Percentiles rank a stretch among this genome's conserved stretches.
Conservation (phyloP, 2,797 vertebrate species). For the Oreochromis mossambicus region DNA sequence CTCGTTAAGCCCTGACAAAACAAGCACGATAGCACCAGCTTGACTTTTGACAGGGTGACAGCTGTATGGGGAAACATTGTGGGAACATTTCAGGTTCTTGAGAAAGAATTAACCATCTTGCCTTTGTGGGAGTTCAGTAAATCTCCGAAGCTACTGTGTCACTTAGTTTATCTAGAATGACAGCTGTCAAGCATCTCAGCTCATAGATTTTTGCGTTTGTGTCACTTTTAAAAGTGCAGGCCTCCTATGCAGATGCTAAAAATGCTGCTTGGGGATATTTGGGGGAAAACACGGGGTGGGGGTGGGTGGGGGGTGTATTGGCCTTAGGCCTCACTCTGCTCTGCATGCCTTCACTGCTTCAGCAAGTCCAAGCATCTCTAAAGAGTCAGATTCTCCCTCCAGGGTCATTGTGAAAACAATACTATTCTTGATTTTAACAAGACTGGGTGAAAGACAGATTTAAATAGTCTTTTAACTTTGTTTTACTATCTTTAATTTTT, state of each 20-base stretch:
- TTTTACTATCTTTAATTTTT: neutral
- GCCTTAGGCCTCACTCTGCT: neutral
- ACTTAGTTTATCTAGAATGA: neutral
- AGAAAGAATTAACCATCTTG: slow-evolving; percentile 3
- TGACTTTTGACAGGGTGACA: neutral
- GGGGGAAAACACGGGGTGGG: neutral
- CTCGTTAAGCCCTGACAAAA: neutral
- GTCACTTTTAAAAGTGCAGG: neutral
- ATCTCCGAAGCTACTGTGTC: slow-evolving; percentile 14
- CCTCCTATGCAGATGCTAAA: neutral
- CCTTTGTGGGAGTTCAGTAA: neutral
- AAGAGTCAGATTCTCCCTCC: neutral
- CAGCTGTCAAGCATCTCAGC: neutral
- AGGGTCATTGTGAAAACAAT: neutral
- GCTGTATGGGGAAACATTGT: neutral
- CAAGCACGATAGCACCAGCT: neutral
- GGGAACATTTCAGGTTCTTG: neutral
- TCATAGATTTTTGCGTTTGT: neutral
- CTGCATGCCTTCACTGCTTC: slow-evolving; percentile 3
- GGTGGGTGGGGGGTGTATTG: neutral
- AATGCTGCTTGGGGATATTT: neutral
- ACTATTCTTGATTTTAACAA: neutral
- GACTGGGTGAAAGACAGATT: neutral
- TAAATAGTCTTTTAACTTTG: neutral
- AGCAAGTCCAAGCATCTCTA: slow-evolving; percentile 39